Conservation (phyloP, 2,113 vertebrate species). For the Indicator maculatus region DNA sequence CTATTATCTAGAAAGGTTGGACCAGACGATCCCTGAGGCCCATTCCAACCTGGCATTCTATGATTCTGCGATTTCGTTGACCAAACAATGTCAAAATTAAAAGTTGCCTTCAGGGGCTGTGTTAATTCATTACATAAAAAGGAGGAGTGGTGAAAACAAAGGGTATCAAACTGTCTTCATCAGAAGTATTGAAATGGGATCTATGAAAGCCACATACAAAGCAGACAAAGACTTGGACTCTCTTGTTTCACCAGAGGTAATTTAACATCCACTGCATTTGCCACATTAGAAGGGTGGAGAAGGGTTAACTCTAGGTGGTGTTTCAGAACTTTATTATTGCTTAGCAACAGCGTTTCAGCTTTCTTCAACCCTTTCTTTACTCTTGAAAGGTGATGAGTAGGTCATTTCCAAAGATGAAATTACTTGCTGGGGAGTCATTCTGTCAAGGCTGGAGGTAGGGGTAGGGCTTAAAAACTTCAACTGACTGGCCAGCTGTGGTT, state of each 20-base stretch:
- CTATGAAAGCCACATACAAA: neutral
- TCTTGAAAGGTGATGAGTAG: neutral
- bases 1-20: no score
- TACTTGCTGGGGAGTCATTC: neutral
- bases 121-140: neutral
- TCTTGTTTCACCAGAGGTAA: neutral
- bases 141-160: neutral
- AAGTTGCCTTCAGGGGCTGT: neutral
- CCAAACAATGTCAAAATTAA: neutral
- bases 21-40: no score
- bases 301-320: neutral
- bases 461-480: neutral
- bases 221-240: neutral
- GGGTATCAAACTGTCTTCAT: neutral
- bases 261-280: neutral
- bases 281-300: neutral
- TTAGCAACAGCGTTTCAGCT: neutral
- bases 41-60: no score
- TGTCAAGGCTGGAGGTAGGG: neutral
- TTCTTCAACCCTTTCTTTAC: neutral
- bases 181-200: neutral
- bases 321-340: neutral
- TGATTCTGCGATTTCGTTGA: neutral
- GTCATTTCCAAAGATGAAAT: neutral
- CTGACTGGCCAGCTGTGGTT: fast-evolving